These are phyloP conservation scores for Ichneumon xanthorius DNA, from an alignment of 2,888 invertebrate species.

Conservation along the genomic window DNA sequence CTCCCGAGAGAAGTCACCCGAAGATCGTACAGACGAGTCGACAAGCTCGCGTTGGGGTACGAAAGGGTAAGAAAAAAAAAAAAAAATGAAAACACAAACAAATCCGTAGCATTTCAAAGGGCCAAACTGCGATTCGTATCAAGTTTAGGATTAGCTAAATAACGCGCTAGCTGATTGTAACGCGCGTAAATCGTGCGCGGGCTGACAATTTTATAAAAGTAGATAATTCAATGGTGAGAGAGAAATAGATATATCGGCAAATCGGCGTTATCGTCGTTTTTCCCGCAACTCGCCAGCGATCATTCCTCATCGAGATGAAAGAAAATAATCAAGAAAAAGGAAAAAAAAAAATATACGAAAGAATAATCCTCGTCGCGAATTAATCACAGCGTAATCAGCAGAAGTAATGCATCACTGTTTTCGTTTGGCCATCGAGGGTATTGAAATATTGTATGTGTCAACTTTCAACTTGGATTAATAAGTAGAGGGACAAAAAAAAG, in stretches of 20 bases:
- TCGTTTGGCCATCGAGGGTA: conserved; percentile 37
- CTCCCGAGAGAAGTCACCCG: not conserved
- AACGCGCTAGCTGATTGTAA: conserved; percentile 64
- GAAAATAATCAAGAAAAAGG: conserved; percentile 20
- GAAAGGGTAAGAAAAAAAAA: conserved; percentile 2
- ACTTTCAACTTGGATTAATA: conserved; percentile 57
- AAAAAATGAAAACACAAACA: conserved; percentile 31
- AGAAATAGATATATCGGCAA: conserved; percentile 6
- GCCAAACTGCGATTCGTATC: conserved; percentile 56
- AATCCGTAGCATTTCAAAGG: conserved; percentile 55
- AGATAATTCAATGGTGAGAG: conserved; percentile 61
- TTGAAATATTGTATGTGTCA: conserved; percentile 62
- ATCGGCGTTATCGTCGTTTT: conserved; percentile 35
- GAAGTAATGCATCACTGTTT: conserved; percentile 54
- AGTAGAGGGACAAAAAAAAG: conserved; percentile 44
- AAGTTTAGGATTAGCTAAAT: conserved; percentile 64
- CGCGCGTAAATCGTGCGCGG: conserved; percentile 47
- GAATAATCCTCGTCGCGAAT: conserved; percentile 37
- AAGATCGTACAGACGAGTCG: not conserved
- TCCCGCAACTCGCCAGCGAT: conserved; percentile 24
- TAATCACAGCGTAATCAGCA: conserved; percentile 40
- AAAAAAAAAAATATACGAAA: conserved; percentile 5
- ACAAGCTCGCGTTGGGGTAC: not conserved
- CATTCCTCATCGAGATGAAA: not conserved
- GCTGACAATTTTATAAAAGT: conserved; percentile 61